Evolutionary conservation across 2,113 vertebrate genomes (phyloP), one percentile per base, ranked within the genome.

Genomic region (Nycticorax nycticorax): DNA sequence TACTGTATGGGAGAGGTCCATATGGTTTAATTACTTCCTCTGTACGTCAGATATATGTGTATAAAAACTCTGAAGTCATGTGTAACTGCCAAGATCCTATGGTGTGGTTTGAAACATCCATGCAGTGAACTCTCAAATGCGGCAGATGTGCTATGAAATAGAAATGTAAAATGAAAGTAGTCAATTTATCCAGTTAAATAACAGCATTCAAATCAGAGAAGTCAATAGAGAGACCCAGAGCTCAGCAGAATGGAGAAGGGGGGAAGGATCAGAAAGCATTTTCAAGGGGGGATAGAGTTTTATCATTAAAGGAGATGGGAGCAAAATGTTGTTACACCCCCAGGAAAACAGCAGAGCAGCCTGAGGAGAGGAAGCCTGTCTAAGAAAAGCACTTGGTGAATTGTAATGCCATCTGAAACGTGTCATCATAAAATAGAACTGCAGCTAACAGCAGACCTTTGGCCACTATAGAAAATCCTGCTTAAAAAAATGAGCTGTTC

Each of bases 1-100:
- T 96, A 94, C 93, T 89, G 93, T 83, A 95, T 63, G 85, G 87
- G 94, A 96, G 96, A 96, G 80, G 69, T 92, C 89, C 71, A 43
- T 91, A 69, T 83, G 74, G 73, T 94, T 95, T 96, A 96, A 96
- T 92, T 91, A 53, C 87, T 96, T 97, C 96, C 94, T 89, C 78
- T 89, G 67, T 94, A 66, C 0, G 22, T 96, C 91, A 92, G 59
- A 92, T 85, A 15, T 88, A 89, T 96, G 91, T 94, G 43, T 94
- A 88, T 93, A 94, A 89, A 95, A 88, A 85, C 80, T 92, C 94
- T 74, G 69, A 89, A 95, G 94, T 93, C 69, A 26, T 91, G 84
- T 89, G 77, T 89, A 88, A 93, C 93, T 96, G 96, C 94, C 96
- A 96, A 94, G 77, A 91, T 91, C 77, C 50, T 88, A 5, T 89